A percentile compares a stretch with the other conserved stretches of the same genome.
Evolutionary conservation across 2,888 invertebrate species (phyloP).

Genomic region (Polia nebulosa): DNA sequence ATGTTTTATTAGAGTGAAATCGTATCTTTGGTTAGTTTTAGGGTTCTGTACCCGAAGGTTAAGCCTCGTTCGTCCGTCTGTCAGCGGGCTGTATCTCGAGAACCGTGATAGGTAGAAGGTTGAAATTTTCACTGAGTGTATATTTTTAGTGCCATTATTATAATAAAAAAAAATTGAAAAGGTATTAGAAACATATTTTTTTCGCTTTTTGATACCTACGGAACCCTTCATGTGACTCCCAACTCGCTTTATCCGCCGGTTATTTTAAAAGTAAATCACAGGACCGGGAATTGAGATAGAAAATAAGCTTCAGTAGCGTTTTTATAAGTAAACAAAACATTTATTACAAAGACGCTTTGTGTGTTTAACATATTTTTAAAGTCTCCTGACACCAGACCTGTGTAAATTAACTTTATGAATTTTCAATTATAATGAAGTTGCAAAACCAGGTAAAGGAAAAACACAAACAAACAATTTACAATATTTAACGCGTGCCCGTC

Average conservation of each 20-base stretch:
- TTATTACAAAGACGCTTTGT: background rate
- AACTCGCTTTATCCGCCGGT: too few species aligned
- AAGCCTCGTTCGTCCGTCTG: too few species aligned
- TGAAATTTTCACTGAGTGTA: too few species aligned
- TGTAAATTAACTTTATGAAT: background rate
- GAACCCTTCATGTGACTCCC: too few species aligned
- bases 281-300: background rate
- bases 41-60: too few species aligned
- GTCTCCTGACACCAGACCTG: background rate
- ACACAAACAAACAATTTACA: conserved; percentile 18
- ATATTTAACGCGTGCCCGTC: background rate
- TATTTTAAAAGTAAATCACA: conserved; percentile 1
- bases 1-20: background rate
- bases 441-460: background rate
- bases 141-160: too few species aligned
- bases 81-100: too few species aligned
- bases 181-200: too few species aligned
- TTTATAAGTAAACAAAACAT: background rate
- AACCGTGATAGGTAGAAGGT: too few species aligned
- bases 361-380: background rate
- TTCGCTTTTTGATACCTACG: too few species aligned
- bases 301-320: background rate
- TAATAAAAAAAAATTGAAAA: too few species aligned
- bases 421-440: background rate
- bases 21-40: background rate